Base-by-base conservation (phyloP, 2,888 invertebrate species). In the Pachliopta kotzebuea region DNA sequence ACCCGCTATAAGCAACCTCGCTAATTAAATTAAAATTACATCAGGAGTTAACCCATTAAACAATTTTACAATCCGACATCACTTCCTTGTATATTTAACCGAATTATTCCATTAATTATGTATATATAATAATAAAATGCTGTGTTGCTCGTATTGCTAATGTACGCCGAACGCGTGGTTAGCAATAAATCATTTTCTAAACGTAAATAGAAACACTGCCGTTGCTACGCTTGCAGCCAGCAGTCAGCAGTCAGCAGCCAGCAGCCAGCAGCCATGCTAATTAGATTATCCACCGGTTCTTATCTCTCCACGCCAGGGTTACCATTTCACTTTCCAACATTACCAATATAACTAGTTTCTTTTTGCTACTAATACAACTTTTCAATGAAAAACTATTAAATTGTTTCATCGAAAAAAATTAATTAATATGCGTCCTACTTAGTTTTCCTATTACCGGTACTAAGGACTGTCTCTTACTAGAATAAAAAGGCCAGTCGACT, bases 221-320 rank as follows among this genome's bases (percentile, higher is more conserved):
- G 54, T n/a, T n/a, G n/a, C 57, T 23, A 37, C 56, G 56, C 24
- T 56, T 26, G 61, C 62, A 59, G 45, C 65, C 67, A 67, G 68
- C 68, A 66, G 67, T 63, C 65, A 68, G 68, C 68, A 66, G 66
- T 65, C 65, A 66, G 61, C 62, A 59, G 45, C 65, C 67, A 67
- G 68, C 68, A 66, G 67, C 63, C 65, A 68, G 68, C 68, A 66
- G 66, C 66, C 65, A 66, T 61, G 67, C 59, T 69, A 70, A 72
- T 70, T 71, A 69, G 67, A 67, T 71, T 68, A 67, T 57, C 65
- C 58, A 68, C 69, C 67, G 70, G 68, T 68, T 69, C 53, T 53
- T 63, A 55, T 57, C 53, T 52, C 21, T 18, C 21, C 18, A 52
- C 21, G 56, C 31, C 54, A 58, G 53, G 58, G 42, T 58, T 62